These are phyloP conservation scores for Danio choprae DNA, from an alignment of 2,797 vertebrate genomes.

Conservation along the genomic window DNA sequence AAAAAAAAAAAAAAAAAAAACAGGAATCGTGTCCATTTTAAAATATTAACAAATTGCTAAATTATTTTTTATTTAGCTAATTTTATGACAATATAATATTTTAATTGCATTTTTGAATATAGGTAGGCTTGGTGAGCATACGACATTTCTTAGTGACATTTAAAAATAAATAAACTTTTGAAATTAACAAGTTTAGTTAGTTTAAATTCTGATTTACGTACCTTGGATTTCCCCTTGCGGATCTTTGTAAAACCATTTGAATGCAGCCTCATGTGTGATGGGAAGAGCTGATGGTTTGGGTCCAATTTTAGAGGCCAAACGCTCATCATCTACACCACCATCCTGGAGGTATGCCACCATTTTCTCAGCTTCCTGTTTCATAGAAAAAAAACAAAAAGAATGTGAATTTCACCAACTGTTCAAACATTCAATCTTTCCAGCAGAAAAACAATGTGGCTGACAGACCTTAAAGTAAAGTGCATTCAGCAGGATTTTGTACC, in stretches of 20 bases:
- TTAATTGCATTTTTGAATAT: too few species aligned
- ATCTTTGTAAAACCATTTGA: slow-evolving; percentile 99
- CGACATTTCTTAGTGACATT: too few species aligned
- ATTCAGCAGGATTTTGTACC: neutral
- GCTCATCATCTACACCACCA: slow-evolving; percentile 90
- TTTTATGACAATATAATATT: too few species aligned
- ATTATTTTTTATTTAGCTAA: too few species aligned
- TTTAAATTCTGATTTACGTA: slow-evolving; percentile 61
- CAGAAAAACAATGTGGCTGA: neutral
- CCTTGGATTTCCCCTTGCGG: slow-evolving; percentile 99
- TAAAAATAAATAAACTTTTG: too few species aligned
- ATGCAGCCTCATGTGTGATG: slow-evolving; percentile 89
- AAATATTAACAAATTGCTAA: too few species aligned
- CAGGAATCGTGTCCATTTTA: too few species aligned
- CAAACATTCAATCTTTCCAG: neutral
- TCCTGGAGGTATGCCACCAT: slow-evolving; percentile 99
- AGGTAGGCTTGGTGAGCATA: neutral
- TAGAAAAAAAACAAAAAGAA: neutral
- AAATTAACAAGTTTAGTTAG: neutral
- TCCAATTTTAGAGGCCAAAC: slow-evolving; percentile 85
- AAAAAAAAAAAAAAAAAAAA: too few species aligned
- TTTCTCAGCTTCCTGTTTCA: slow-evolving; percentile 93
- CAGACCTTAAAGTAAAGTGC: neutral
- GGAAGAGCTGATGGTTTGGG: slow-evolving; percentile 87
- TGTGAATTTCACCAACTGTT: neutral